Evolutionary conservation across 2,113 vertebrate species (phyloP), one percentile per base, ranked within the genome.

Genomic region (Protobothrops flavoviridis): DNA sequence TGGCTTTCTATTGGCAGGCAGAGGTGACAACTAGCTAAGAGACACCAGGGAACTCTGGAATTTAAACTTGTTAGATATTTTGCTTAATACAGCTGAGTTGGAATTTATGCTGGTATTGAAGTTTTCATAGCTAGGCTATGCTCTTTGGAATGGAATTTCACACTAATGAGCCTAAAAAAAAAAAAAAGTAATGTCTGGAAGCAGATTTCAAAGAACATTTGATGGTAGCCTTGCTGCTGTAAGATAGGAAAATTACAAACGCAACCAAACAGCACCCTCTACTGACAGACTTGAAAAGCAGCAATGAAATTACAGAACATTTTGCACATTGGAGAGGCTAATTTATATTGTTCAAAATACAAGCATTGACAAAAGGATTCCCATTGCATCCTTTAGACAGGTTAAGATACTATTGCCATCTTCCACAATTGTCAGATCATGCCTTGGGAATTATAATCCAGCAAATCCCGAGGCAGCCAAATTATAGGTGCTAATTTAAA

Each of bases 161-260:
- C 96, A 97, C 97, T 97, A 95, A 97, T 94, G 96, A 97, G 96
- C 94, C 96, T 94, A 55, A 96, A 97, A 97, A 97, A 97, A 98
- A 98, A 96, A 97, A 97, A 97, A 94, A 96, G 56, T 10, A 97
- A 93, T 15, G 95, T 93, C 97, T 90, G 93, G 96, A 96, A 97
- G 93, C 95, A 95, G 97, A 95, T 97, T 96, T 97, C 97, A 95
- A 95, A 97, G 96, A 92, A 94, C 45, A 86, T 95, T 97, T 95
- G 64, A 94, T 53, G 86, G 95, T 91, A 93, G 85, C 93, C 1
- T 93, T 39, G 0, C 11, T 5, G 93, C 85, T 2, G 55, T 53
- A 95, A 61, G 91, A 92, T 95, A 39, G 23, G 52, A 92, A 90
- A 45, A 10, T 7, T 1, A 29, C 92, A 98, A 97, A 93, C 1